phyloP scores from a whole-genome alignment of 1,140 invertebrate genomes.

The Platorchestia sp. region DNA sequence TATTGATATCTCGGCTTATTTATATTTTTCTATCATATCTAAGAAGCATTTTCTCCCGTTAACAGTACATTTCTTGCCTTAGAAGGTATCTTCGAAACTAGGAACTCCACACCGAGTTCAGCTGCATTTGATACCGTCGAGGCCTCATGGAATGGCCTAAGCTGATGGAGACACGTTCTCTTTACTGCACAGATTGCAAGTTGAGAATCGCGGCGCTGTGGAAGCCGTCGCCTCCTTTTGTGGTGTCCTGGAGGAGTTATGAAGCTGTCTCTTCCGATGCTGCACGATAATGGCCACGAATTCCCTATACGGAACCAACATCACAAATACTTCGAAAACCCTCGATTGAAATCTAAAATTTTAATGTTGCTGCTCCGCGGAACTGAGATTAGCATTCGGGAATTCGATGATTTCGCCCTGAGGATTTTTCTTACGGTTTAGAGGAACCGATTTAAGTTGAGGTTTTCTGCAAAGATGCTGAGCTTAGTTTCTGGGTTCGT shows the following conservation, averaged over 20 bases:
- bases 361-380: slow-evolving; percentile 19
- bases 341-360: slow-evolving; percentile 35
- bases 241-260: background rate
- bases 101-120: background rate
- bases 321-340: slow-evolving; percentile 7
- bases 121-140: background rate
- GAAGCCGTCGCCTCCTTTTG: background rate
- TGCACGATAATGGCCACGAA: background rate
- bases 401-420: background rate
- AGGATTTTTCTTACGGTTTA: slow-evolving; percentile 9
- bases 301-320: background rate
- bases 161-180: background rate
- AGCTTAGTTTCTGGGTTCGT: background rate
- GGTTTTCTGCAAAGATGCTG: background rate
- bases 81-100: background rate
- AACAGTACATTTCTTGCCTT: background rate
- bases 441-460: background rate
- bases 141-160: background rate
- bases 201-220: background rate
- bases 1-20: background rate
- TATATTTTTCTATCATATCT: background rate
- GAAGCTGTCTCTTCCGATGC: slow-evolving; percentile 5
- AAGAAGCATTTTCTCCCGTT: background rate
- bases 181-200: background rate
- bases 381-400: background rate